Percentiles rank a stretch among this genome's conserved stretches.
Conservation (phyloP, 1,140 invertebrate species). For the Teleogryllus occipitalis region DNA sequence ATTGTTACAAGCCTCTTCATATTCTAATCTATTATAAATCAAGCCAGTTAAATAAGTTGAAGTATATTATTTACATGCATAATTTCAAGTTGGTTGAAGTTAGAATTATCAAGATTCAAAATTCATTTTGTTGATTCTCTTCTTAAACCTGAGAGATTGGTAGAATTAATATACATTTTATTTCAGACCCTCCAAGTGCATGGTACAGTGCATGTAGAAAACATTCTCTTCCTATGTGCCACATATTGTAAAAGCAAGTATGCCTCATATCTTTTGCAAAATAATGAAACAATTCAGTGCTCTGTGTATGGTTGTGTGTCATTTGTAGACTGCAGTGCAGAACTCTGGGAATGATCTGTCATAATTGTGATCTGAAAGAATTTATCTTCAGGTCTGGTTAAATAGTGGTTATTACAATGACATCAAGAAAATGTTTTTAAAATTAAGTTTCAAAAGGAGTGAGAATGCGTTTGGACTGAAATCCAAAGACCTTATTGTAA, state of each 20-base stretch:
- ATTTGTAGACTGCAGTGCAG: neutral
- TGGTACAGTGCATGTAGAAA: neutral
- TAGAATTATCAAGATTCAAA: neutral
- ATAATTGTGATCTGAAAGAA: neutral
- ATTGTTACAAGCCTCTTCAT: neutral
- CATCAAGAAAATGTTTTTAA: too few species aligned
- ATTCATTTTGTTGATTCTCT: neutral
- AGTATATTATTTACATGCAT: neutral
- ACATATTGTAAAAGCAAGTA: slow-evolving; percentile 1
- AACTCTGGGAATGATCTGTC: neutral
- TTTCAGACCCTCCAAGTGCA: neutral
- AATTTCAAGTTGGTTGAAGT: neutral
- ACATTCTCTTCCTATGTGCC: neutral
- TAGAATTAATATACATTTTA: neutral
- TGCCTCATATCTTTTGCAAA: slow-evolving; percentile 4
- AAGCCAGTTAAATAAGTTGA: neutral
- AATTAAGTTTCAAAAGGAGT: too few species aligned
- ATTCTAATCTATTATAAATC: neutral
- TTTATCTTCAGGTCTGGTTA: neutral
- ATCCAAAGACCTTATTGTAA: too few species aligned
- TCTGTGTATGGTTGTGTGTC: neutral
- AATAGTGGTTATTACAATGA: too few species aligned
- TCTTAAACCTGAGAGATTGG: neutral
- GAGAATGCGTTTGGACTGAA: too few species aligned
- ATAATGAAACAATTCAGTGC: neutral